A percentile compares a stretch with the other conserved stretches of the same genome.
phyloP scores from a whole-genome alignment of 2,113 vertebrate species.

The Pomatorhinus ruficollis region DNA sequence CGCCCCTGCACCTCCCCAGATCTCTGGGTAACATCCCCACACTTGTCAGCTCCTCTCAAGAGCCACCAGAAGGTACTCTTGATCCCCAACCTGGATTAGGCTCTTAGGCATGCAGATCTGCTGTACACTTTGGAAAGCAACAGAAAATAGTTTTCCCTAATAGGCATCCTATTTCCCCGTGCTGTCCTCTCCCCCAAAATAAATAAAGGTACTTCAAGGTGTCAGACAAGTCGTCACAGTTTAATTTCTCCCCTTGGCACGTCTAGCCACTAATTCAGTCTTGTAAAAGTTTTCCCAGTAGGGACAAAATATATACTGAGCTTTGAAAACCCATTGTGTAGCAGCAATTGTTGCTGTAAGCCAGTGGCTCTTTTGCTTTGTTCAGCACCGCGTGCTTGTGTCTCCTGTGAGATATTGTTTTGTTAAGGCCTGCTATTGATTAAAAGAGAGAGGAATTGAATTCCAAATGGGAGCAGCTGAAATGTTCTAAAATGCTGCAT shows the following conservation, averaged over 20 bases:
- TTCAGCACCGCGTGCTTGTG: conserved; percentile 51
- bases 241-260: conserved; percentile 61
- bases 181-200: not conserved
- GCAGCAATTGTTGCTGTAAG: conserved; percentile 59
- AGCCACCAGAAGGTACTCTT: not conserved
- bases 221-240: not conserved
- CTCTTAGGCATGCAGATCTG: not conserved
- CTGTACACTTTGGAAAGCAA: not conserved
- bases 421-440: conserved; percentile 64
- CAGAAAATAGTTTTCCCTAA: conserved; percentile 1
- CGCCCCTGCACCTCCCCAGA: accelerated
- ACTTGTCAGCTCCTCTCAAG: not conserved
- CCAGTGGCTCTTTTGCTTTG: conserved; percentile 59
- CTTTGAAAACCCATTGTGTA: conserved; percentile 61
- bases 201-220: conserved; percentile 47
- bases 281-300: conserved; percentile 58
- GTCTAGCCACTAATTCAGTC: conserved; percentile 54
- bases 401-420: conserved; percentile 66
- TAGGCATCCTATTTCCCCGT: not conserved
- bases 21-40: accelerated
- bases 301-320: conserved; percentile 62
- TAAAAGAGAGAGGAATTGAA: conserved; percentile 57
- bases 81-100: not conserved
- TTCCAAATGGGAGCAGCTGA: conserved; percentile 29
- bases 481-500: not conserved